Base-by-base conservation (phyloP, 2,797 vertebrate genomes). In the Micromesistius poutassou region DNA sequence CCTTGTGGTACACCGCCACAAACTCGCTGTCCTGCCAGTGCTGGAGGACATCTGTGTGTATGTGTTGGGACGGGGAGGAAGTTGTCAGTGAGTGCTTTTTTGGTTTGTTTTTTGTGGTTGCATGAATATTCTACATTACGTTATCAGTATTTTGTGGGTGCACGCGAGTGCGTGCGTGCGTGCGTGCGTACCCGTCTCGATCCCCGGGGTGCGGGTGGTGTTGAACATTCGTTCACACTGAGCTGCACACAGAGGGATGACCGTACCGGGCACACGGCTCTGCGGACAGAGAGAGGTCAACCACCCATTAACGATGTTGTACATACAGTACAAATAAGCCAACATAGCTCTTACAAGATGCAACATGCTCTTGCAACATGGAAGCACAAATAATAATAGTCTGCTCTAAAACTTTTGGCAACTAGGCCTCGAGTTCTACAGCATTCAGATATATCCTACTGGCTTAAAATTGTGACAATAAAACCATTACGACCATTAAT, bases 151-250 rank as follows among this genome's bases (percentile, higher is more conserved):
- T 19, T 72, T 2, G 22, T 25, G 55, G 9, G 55, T 68, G 25
- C 12, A 9, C n/a, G 50, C 25, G 55, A 28, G 62, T 68, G 62
- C 6, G 30, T 8, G 40, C 14, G 66, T 72, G 28, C 76, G 30
- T 76, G 40, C 73, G 42, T 31, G 50, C 25, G 68, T 93, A 97
- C 96, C 96, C 30, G 93, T 95, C 75, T 95, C 93, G 0, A 82
- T 71, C 88, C 95, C 96, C 0, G 96, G 96, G 5, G 93, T 91
- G 71, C 96, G 94, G 0, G 94, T 96, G 74, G 96, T 96, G 90
- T 97, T 97, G 91, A 97, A 97, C 90, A 96, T 95, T 78, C 94
- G 93, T 87, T 97, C 96, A 77, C 90, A 97, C 89, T 97, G 96
- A 71, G 96, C 94, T 0, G 96, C 96, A 89, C 96, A 97, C 81